Base-by-base conservation (phyloP, 2,797 vertebrate species). In the Sebastes vulpes region DNA sequence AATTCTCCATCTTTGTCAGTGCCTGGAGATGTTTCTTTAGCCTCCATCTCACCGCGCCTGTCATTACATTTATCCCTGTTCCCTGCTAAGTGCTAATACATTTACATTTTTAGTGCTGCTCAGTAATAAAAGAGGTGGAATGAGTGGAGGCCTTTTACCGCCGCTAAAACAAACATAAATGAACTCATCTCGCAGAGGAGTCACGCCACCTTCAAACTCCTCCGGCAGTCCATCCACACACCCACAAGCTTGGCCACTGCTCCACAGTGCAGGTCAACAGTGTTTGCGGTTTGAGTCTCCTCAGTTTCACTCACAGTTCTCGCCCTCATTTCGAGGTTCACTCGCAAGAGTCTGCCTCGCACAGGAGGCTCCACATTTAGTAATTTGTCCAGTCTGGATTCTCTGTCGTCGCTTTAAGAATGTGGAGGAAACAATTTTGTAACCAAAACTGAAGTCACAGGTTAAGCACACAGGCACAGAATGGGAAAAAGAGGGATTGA, bases 261-360 rank as follows among this genome's bases (percentile, higher is more conserved):
- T 91, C 90, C 95, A 96, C 95, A 96, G 95, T 96, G 93, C 94
- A 93, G 94, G 95, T 96, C 95, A 94, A 96, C 96, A 97, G 95
- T 96, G 95, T 93, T 48, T 93, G 90, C 90, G 94, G 95, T 96
- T 93, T 82, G 86, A 92, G 85, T 94, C 84, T 93, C 81, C 84
- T 93, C 87, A 74, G 85, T 90, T 82, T 83, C 79, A 72, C 78
- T 94, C 80, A 86, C 81, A 91, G 83, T 91, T 85, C 84, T 82
- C 9, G 58, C 79, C 75, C 81, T 86, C 81, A 73, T 87, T 81
- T 90, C 2, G 7, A 76, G 72, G 83, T 79, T 77, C 78, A 83
- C 54, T 77, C 72, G 65, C 38, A 82, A 89, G 70, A 84, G 85
- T 87, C 73, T 67, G 82, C 82, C 85, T 85, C 84, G 59, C 35